Base-by-base conservation (phyloP, 2,888 invertebrate genomes). In the Alcis repandata region DNA sequence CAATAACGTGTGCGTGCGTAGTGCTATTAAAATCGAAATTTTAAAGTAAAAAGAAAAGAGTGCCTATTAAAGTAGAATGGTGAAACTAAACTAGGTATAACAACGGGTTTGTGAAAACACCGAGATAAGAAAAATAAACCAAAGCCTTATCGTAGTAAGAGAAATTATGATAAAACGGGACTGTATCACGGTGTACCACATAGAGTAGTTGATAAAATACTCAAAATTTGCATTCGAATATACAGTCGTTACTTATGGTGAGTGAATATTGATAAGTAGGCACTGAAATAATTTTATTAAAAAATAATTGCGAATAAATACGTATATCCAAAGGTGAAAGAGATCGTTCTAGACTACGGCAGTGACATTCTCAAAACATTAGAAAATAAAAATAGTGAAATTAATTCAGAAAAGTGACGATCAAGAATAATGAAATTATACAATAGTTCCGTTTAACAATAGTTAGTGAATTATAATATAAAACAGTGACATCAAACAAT, bases 91-190 rank as follows among this genome's bases (percentile, higher is more conserved):
- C 32, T 48, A 15, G 2, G 15, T 15, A 48, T 32, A 49, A 49
- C 15, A 32, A 49, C 48, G 15, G 15, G 15, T 15, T 19, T 19
- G 19, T 36, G 17, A 36, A 51, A 38, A 11, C 19, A 36, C 8
- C 20, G 17, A 17, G 49, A 51, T 51, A 51, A 20, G 32, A 43
- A 49, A 45, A 56, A 66, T 63, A 57, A 17, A 45, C 33, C 15
- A 36, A 56, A 43, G 17, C 13, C 20, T 11, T 51, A 51, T 20
- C 36, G 51, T 10, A 36, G 2, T 36, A 20, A 38, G 51, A 38
- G 51, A 51, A 38, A 38, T 38, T 36, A n/a, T 36, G 36, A 51
- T 38, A n/a, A 13, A 13, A 0, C n/a, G 19, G 48, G 15, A 27
- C 27, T 27, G 27, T 4, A 27, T 27, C 27, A 27, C 6, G 45